Evolutionary conservation across 2,888 invertebrate genomes (phyloP).

Genomic region (Neocrepidodera transversa): DNA sequence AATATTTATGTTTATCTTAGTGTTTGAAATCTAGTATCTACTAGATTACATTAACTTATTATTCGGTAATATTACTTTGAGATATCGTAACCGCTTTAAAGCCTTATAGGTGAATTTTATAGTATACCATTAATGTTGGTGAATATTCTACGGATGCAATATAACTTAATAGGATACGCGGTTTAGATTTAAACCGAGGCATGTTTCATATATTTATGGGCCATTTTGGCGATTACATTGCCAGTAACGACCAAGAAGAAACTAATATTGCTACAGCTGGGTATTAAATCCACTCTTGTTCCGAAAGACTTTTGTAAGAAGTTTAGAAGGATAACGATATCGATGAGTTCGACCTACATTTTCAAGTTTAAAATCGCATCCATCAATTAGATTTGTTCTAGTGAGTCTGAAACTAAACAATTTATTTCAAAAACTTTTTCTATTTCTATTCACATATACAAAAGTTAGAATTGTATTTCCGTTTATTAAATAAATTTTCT

Average conservation of each 20-base stretch:
- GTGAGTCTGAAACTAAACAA: neutral
- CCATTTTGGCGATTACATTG: constrained; percentile 9
- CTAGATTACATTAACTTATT: neutral
- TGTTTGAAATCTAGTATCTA: too few relatives aligned
- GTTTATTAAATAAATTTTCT: too few relatives aligned
- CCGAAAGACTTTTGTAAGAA: neutral
- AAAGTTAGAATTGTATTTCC: too few relatives aligned
- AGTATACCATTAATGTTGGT: neutral
- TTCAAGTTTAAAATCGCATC: neutral
- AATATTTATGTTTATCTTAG: too few relatives aligned
- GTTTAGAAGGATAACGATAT: neutral
- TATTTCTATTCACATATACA: too few relatives aligned
- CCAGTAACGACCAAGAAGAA: constrained; percentile 8
- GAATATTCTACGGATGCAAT: constrained; percentile 2
- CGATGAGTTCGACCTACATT: neutral
- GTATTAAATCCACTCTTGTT: neutral
- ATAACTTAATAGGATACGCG: constrained; percentile 10
- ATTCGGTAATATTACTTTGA: neutral
- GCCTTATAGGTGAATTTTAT: neutral
- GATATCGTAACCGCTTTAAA: neutral
- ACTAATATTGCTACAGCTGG: neutral
- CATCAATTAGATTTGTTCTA: neutral
- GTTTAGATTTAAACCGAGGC: constrained; percentile 6
- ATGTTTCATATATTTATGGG: constrained; percentile 19
- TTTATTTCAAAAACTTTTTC: too few relatives aligned